phyloP scores from a whole-genome alignment of 2,113 vertebrate genomes.

The Clarias magur region DNA sequence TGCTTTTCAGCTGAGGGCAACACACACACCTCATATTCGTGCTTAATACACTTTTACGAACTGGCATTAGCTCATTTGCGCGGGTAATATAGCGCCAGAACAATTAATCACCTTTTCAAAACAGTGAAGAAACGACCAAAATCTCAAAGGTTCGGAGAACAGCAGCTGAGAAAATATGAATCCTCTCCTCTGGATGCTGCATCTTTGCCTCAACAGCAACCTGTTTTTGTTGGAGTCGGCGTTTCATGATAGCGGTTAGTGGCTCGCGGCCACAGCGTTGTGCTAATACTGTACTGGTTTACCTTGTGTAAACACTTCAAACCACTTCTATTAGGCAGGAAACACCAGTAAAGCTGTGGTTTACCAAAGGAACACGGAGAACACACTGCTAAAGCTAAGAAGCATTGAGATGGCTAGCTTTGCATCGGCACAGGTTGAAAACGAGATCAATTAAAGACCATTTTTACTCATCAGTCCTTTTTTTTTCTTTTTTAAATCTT shows the following conservation, averaged over 20 bases:
- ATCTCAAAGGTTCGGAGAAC: constrained; percentile 34
- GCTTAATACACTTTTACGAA: neutral
- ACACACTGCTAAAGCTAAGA: neutral
- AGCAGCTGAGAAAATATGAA: constrained; percentile 53
- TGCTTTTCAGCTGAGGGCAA: neutral
- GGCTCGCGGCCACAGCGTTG: constrained; percentile 39
- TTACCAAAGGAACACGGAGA: neutral
- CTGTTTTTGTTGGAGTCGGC: constrained; percentile 46
- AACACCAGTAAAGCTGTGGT: neutral
- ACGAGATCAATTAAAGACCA: neutral
- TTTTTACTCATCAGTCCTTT: neutral
- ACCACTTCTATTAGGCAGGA: neutral
- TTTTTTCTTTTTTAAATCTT: neutral
- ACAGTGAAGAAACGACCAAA: constrained; percentile 42
- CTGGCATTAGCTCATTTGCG: constrained; percentile 11
- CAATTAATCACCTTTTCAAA: constrained; percentile 21
- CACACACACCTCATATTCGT: neutral
- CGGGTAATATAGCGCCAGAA: constrained; percentile 19
- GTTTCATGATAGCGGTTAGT: constrained; percentile 31
- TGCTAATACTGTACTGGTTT: constrained; percentile 43
- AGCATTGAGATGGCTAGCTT: neutral
- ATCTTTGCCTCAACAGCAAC: neutral
- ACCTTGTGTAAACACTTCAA: constrained; percentile 30
- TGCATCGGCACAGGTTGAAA: neutral
- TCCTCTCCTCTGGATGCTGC: constrained; percentile 21